Conservation (phyloP, 2,888 invertebrate genomes). For the Ernsta delagoae region DNA sequence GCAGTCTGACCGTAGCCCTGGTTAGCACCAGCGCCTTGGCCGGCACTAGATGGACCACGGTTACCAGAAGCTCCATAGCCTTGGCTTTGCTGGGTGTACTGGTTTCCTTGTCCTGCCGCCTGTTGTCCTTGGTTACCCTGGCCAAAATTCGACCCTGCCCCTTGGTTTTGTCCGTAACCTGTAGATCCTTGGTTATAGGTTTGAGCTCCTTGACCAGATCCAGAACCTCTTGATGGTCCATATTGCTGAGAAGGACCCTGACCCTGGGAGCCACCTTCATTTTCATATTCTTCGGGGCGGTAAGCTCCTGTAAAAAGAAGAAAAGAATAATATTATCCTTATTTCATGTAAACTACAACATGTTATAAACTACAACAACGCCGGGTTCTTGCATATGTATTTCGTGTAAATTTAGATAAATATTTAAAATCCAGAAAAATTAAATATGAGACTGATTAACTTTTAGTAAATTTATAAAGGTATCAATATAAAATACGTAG, state of each 20-base stretch:
- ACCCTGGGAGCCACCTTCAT: constrained; percentile 35
- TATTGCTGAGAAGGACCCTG: constrained; percentile 39
- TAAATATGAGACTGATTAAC: no score
- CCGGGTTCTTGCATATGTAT: no score
- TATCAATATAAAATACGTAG: no score
- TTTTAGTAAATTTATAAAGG: no score
- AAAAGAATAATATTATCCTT: no score
- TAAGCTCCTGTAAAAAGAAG: constrained; percentile 78
- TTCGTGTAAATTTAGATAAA: no score
- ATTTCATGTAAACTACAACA: no score
- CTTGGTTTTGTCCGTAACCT: constrained; percentile 39
- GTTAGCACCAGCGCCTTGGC: constrained; percentile 17
- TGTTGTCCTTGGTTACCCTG: constrained; percentile 29
- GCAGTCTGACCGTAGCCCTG: constrained; percentile 28
- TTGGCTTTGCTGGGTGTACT: constrained; percentile 33
- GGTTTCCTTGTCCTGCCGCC: constrained; percentile 35
- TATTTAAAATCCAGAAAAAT: no score
- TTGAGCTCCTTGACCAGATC: constrained; percentile 35
- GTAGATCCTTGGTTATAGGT: constrained; percentile 27
- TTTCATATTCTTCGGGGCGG: constrained; percentile 67
- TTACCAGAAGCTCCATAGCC: constrained; percentile 3
- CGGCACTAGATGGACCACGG: constrained; percentile 38
- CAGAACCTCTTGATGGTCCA: constrained; percentile 31
- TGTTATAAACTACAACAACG: no score
- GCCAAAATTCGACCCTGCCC: no score